Percentiles rank a stretch among this genome's conserved stretches.
Conservation (phyloP, 2,113 vertebrate genomes). For the rat (Rattus norvegicus) region GRCr8 NC_086033.1:83610501-83611000, state of each 20-base stretch:
- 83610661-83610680: conserved; percentile 59
- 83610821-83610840: background rate
- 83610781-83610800: conserved; percentile 36
- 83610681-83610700: conserved; percentile 42
- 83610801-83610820: background rate
- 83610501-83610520: background rate
- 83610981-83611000: conserved; percentile 18
- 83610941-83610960: conserved; percentile 21
- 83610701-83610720: conserved; percentile 62
- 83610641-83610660: conserved; percentile 10
- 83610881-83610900: conserved; percentile 48
- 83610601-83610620: conserved; percentile 41
- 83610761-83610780: background rate
- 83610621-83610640: conserved; percentile 56
- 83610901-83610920: background rate
- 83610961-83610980: conserved; percentile 41
- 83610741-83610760: conserved; percentile 53
- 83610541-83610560: conserved; percentile 4
- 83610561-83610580: background rate
- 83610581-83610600: conserved; percentile 56
- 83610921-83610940: conserved; percentile 43
- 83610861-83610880: background rate
- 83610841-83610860: conserved; percentile 18
- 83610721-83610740: conserved; percentile 29
- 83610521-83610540: background rate